A percentile compares a stretch with the other conserved stretches of the same genome.
phyloP scores from a whole-genome alignment of 2,113 vertebrate species.

The Planiliza haematocheilus region DNA sequence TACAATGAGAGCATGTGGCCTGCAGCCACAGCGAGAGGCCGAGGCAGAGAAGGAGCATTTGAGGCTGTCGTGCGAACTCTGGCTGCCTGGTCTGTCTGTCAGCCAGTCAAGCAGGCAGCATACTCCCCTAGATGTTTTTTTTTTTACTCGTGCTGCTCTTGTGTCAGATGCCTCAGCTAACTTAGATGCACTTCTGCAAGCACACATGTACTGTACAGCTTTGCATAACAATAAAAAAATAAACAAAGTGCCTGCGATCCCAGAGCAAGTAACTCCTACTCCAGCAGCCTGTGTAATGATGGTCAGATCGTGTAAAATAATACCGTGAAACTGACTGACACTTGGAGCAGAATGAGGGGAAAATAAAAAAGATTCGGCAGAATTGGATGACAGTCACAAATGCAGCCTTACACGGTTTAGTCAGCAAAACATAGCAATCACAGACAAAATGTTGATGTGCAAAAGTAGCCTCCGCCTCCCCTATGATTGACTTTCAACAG shows the following conservation, averaged over 20 bases:
- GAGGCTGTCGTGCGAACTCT: constrained; percentile 26
- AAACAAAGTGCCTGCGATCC: neutral
- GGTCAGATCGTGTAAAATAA: constrained; percentile 31
- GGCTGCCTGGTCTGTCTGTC: constrained; percentile 37
- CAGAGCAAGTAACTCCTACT: constrained; percentile 3
- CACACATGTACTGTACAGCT: neutral
- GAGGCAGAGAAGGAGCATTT: constrained; percentile 33
- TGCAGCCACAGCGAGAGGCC: constrained; percentile 13
- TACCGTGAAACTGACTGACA: constrained; percentile 32
- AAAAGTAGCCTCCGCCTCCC: constrained; percentile 26
- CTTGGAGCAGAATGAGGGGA: neutral
- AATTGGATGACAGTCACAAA: constrained; percentile 32
- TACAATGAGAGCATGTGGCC: constrained; percentile 31
- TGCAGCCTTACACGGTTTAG: neutral
- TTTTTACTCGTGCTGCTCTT: constrained; percentile 12
- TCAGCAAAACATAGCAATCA: constrained; percentile 35
- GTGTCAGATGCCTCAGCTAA: constrained; percentile 22
- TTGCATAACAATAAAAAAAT: constrained; percentile 2
- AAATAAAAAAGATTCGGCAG: neutral
- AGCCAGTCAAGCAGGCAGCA: constrained; percentile 30
- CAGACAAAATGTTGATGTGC: constrained; percentile 44
- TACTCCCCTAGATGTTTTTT: constrained; percentile 2
- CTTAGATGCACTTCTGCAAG: neutral
- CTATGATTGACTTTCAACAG: constrained; percentile 65
- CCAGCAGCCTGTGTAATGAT: constrained; percentile 3